Percentiles rank a stretch among this genome's conserved stretches.
Conservation (phyloP, 2,888 invertebrate genomes). For the Mesorhabditis spiculigera region DNA sequence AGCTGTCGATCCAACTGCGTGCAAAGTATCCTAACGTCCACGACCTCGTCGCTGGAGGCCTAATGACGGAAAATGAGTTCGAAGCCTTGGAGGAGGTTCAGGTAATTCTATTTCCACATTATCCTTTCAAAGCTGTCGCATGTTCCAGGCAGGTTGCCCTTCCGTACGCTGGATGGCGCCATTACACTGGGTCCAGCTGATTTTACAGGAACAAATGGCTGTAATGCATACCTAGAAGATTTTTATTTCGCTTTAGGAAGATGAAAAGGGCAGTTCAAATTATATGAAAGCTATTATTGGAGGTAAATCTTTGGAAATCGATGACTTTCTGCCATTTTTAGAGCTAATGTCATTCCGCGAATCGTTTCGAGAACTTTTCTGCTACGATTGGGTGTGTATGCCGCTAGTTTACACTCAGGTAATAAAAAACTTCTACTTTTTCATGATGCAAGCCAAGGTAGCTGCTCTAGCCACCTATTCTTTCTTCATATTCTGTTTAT, state of each 20-base stretch:
- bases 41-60: conserved; percentile 28
- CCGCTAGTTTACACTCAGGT: conserved; percentile 39
- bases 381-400: conserved; percentile 45
- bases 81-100: conserved; percentile 28
- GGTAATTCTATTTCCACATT: conserved; percentile 2
- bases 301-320: too few species aligned
- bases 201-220: conserved; percentile 32
- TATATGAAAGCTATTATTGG: too few species aligned
- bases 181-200: conserved; percentile 43
- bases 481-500: conserved; percentile 59
- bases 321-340: neutral
- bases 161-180: conserved; percentile 45
- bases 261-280: too few species aligned
- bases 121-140: neutral
- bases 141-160: conserved; percentile 25
- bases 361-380: conserved; percentile 30
- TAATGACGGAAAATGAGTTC: conserved; percentile 37
- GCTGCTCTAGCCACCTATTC: conserved; percentile 60
- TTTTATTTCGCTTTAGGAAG: too few species aligned
- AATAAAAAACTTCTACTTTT: neutral
- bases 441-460: too few species aligned
- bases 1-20: conserved; percentile 40
- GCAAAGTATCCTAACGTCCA: conserved; percentile 34
- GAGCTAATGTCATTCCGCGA: conserved; percentile 32
- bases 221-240: too few species aligned